Evolutionary conservation across 35 echinoderm and acorn worm genomes (phyloP).

Genomic region (Ptychodera flava): DNA sequence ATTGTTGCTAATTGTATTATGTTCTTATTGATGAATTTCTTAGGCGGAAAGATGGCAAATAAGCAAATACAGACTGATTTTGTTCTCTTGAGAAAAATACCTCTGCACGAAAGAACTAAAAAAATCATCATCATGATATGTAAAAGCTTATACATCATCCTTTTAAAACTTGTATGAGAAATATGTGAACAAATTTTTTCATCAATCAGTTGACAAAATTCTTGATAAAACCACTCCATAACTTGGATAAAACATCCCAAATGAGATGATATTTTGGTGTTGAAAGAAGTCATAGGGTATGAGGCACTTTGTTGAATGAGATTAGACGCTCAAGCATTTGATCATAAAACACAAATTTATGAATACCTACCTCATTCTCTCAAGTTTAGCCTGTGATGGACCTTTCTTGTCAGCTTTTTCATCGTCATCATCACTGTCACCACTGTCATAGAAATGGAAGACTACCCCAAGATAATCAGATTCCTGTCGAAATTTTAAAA

Average conservation of each 20-base stretch:
- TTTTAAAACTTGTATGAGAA: background rate
- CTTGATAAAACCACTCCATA: no score
- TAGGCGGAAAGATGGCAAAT: no score
- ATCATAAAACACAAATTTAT: no score
- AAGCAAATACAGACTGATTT: no score
- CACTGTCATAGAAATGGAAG: slow-evolving; percentile 84
- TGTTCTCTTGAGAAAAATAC: no score
- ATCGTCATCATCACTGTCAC: slow-evolving; percentile 28
- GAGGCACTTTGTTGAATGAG: no score
- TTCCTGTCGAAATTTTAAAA: slow-evolving; percentile 62
- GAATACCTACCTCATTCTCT: slow-evolving; percentile 47
- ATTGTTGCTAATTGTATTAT: no score
- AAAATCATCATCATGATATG: background rate
- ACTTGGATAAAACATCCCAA: no score
- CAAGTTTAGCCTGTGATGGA: slow-evolving; percentile 42
- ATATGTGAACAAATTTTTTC: background rate
- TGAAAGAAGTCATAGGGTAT: no score
- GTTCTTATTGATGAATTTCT: background rate
- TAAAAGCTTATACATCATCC: background rate
- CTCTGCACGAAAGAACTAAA: background rate
- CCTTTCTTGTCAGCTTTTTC: slow-evolving; percentile 37
- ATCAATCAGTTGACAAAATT: background rate
- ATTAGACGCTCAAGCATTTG: no score
- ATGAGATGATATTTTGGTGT: no score
- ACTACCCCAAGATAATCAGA: slow-evolving; percentile 78